Evolutionary conservation across 2,888 invertebrate species (phyloP).

Genomic region (Papilio demoleus): DNA sequence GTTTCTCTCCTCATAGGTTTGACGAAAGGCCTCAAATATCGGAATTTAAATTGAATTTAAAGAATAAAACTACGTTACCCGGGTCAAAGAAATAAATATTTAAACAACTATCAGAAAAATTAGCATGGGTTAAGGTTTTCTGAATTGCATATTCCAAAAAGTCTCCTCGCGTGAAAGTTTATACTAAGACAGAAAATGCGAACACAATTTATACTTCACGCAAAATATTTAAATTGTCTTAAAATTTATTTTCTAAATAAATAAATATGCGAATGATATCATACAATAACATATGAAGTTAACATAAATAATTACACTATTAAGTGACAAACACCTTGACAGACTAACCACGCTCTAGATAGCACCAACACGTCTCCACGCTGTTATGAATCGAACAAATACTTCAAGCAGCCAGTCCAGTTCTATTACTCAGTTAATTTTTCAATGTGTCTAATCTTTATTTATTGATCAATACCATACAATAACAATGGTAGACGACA

Average conservation of each 20-base stretch:
- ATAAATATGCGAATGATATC: too few relatives aligned
- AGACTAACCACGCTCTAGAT: constrained; percentile 16
- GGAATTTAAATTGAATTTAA: neutral
- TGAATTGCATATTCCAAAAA: constrained; percentile 7
- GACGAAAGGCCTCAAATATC: neutral
- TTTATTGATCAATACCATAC: constrained; percentile 23
- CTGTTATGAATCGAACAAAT: neutral
- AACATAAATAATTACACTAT: neutral
- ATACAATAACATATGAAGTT: neutral
- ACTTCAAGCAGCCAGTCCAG: neutral
- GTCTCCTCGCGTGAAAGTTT: too few relatives aligned
- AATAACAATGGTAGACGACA: constrained; percentile 23
- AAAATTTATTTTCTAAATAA: too few relatives aligned
- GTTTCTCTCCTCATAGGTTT: neutral
- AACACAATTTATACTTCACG: neutral
- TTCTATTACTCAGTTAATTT: constrained; percentile 1
- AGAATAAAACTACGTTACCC: neutral
- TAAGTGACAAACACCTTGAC: constrained; percentile 10
- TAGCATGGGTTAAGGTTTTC: constrained; percentile 6
- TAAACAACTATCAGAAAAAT: neutral
- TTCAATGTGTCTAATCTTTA: constrained; percentile 18
- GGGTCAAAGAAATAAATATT: constrained; percentile 12
- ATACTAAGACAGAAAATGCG: neutral
- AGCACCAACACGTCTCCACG: neutral
- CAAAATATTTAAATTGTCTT: too few relatives aligned